phyloP scores from a whole-genome alignment of 2,888 invertebrate genomes.

The Hemicrepidius hirtus region DNA sequence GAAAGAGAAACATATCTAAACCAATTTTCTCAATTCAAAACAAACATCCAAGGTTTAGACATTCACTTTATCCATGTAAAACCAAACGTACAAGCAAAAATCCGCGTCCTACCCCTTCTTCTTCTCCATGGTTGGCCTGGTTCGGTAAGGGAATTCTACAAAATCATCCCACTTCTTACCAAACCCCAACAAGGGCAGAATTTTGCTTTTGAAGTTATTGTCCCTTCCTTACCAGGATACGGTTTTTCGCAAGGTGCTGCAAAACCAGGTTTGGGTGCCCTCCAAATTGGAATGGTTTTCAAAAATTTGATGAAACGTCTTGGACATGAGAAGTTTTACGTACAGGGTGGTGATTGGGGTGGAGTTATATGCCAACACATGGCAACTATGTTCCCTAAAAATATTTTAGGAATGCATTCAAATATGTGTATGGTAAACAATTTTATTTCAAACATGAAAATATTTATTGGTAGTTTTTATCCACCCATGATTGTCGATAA shows the following conservation, averaged over 20 bases:
- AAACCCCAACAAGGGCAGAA: conserved; percentile 73
- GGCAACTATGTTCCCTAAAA: conserved; percentile 78
- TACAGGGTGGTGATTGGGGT: conserved; percentile 91
- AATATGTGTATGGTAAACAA: conserved; percentile 57
- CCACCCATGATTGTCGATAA: conserved; percentile 68
- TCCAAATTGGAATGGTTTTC: conserved; percentile 53
- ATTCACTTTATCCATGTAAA: conserved; percentile 82
- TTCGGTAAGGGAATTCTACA: conserved; percentile 88
- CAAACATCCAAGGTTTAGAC: conserved; percentile 81
- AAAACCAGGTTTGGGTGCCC: conserved; percentile 74
- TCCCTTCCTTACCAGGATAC: conserved; percentile 75
- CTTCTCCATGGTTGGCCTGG: conserved; percentile 95
- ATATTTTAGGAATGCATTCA: conserved; percentile 74
- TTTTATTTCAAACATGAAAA: conserved; percentile 45
- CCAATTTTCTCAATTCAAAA: conserved; percentile 80
- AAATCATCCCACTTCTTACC: conserved; percentile 80
- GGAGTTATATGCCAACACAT: conserved; percentile 77
- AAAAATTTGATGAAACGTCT: conserved; percentile 72
- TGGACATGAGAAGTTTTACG: conserved; percentile 75
- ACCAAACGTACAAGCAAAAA: conserved; percentile 66
- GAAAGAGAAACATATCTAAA: conserved; percentile 78
- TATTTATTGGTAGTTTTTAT: conserved; percentile 46
- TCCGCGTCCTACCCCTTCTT: conserved; percentile 78
- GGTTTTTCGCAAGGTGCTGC: conserved; percentile 75
- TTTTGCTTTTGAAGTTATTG: conserved; percentile 81